phyloP scores from a whole-genome alignment of 2,113 vertebrate species.

The Cnemophilus loriae region DNA sequence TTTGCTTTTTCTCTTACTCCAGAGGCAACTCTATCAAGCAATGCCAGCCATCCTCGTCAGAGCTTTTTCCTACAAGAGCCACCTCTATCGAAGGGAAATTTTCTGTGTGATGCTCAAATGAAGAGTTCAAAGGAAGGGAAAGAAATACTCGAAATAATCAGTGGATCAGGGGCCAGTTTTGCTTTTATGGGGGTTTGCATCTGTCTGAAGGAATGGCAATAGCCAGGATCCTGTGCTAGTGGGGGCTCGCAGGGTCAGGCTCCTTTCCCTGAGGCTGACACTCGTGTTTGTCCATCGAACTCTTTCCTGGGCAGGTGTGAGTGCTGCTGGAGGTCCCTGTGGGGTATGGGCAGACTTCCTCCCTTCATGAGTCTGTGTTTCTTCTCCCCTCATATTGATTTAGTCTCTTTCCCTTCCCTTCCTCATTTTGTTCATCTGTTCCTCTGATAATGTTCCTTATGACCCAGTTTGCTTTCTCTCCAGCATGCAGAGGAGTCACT shows the following conservation, averaged over 20 bases:
- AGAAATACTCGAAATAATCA: background rate
- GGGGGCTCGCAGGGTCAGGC: accelerated
- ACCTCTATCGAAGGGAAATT: background rate
- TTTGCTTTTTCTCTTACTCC: background rate
- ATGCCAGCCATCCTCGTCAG: background rate
- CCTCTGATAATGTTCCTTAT: background rate
- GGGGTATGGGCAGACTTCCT: background rate
- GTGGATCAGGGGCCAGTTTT: background rate
- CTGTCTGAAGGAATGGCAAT: background rate
- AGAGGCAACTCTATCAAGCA: background rate
- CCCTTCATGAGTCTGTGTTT: background rate
- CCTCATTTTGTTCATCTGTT: background rate
- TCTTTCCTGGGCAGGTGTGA: background rate
- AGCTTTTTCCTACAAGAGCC: background rate
- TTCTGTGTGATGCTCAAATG: background rate
- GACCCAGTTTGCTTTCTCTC: background rate
- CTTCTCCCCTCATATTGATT: background rate
- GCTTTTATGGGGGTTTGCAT: background rate
- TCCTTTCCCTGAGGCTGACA: background rate
- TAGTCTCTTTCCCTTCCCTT: background rate
- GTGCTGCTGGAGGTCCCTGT: background rate
- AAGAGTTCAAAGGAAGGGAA: background rate
- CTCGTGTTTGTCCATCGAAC: accelerated
- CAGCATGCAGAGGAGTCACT: background rate
- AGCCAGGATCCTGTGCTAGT: background rate